A percentile compares a stretch with the other conserved stretches of the same genome.
Conservation (phyloP, 2,888 invertebrate genomes). For the Xestia ashworthii region DNA sequence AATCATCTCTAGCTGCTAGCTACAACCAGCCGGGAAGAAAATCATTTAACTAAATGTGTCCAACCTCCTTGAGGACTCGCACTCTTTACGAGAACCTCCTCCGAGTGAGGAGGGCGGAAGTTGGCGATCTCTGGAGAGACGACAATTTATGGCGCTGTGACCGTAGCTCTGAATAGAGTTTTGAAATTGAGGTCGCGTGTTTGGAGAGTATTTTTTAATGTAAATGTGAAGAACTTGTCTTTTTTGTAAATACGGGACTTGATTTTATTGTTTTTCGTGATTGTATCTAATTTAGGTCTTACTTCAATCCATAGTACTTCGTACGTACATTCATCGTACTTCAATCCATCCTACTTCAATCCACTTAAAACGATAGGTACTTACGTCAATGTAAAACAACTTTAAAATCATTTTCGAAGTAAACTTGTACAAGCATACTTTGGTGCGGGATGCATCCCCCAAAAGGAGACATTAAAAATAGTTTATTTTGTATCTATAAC, state of each 20-base stretch:
- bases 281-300: background rate
- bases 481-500: too few species aligned
- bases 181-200: slow-evolving; percentile 11
- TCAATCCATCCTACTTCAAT: background rate
- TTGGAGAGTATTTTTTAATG: background rate
- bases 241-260: background rate
- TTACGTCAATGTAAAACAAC: background rate
- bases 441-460: background rate
- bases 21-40: slow-evolving; percentile 1
- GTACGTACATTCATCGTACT: too few species aligned
- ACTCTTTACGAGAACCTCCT: slow-evolving; percentile 15
- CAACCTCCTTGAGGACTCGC: slow-evolving; percentile 7
- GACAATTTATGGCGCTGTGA: slow-evolving; percentile 40
- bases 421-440: background rate
- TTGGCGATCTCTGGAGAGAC: slow-evolving; percentile 12
- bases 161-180: slow-evolving; percentile 9
- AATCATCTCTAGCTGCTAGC: background rate
- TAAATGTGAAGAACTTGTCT: background rate
- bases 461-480: too few species aligned
- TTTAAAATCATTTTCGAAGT: background rate
- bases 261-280: background rate
- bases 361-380: background rate
- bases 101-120: slow-evolving; percentile 3
- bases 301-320: background rate
- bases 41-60: slow-evolving; percentile 27